Evolutionary conservation across 2,888 invertebrate species (phyloP), one percentile per base, ranked within the genome.

Genomic region (Sarcophaga carnaria): DNA sequence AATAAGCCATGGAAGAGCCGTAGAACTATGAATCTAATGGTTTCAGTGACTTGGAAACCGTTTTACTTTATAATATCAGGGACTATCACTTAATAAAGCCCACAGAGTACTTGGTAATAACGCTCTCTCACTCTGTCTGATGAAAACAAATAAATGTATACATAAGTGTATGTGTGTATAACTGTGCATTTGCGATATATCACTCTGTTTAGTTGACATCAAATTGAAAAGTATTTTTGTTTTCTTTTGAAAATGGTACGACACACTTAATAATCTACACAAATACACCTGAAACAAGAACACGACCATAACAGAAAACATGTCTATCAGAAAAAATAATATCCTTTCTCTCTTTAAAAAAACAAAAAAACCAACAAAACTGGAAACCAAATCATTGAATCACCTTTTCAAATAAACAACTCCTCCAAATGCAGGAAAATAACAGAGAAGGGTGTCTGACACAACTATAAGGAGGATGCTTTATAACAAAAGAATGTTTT

Each of bases 191-290:
- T 66, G n/a, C 66, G 20, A 66, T 66, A 66, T n/a, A 45, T 37
- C 66, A 66, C n/a, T 66, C n/a, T 11, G 66, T 20, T 69, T 49
- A 22, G 47, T 69, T 47, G 69, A 69, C 14, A 69, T 49, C 49
- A 69, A 69, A 14, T 22, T 49, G 20, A 8, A 69, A 49, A 69
- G 47, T 69, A 49, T 47, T 47, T 69, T 69, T 22, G n/a, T 62
- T 10, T 62, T 22, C 4, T 66, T n/a, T n/a, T 22, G 4, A 66
- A 37, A 17, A 22, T 45, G 4, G n/a, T 17, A n/a, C 27, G n/a
- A 37, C 27, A 37, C n/a, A 66, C 45, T 4, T 1, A 8, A 66
- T 45, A 66, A 17, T 37, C 14, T 3, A 17, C 45, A n/a, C 45
- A n/a, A 66, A 49, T 14, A 69, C 17, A n/a, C 6, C 3, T 66